A percentile compares a stretch with the other conserved stretches of the same genome.
phyloP scores from a whole-genome alignment of 2,113 vertebrate genomes.

The Craseonycteris thonglongyai region DNA sequence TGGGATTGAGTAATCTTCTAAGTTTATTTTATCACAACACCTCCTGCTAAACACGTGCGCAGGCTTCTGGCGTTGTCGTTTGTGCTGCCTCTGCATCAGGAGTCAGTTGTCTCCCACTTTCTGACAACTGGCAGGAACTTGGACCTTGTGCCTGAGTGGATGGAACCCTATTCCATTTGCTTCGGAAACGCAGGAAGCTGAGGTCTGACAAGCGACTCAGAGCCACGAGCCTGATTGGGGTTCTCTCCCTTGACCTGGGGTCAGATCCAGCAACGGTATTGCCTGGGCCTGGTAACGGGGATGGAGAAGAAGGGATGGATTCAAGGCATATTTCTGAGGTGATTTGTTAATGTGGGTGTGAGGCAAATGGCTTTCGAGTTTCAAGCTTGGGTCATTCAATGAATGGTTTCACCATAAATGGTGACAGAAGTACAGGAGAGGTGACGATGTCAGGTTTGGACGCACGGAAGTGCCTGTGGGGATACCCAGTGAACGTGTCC shows the following conservation, averaged over 20 bases:
- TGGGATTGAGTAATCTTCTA: background rate
- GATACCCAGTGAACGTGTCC: background rate
- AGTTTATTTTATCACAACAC: background rate
- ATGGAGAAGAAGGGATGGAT: background rate
- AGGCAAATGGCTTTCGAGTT: background rate
- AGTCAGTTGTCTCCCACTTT: background rate
- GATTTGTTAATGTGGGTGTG: background rate
- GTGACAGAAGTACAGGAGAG: background rate
- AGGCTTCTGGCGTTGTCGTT: background rate
- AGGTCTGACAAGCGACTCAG: background rate
- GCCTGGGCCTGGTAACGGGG: background rate
- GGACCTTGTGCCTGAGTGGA: background rate
- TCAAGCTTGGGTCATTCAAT: background rate
- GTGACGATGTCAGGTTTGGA: background rate
- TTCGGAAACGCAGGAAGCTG: background rate
- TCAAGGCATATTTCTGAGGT: background rate
- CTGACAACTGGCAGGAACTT: background rate
- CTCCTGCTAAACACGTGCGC: background rate
- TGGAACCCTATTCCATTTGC: background rate
- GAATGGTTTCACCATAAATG: background rate
- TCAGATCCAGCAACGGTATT: background rate
- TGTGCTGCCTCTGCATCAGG: background rate
- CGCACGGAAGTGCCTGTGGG: rapidly evolving
- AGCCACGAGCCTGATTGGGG: background rate
- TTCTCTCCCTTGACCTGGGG: background rate